These are phyloP conservation scores for Platerodrilus igneus DNA, from an alignment of 2,888 invertebrate species.

Conservation along the genomic window DNA sequence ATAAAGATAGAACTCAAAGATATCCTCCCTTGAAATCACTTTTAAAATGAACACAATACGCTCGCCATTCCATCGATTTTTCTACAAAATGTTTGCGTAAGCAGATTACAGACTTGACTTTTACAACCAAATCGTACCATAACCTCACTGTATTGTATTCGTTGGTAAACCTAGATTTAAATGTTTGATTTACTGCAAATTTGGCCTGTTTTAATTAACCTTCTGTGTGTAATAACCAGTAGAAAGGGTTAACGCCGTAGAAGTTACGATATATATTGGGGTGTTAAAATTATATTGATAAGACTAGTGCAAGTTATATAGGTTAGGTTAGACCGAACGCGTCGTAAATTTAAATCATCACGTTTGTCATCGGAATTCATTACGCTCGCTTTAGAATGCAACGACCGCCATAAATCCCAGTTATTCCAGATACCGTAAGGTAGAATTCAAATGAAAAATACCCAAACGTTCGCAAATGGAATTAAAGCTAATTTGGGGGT, in stretches of 20 bases:
- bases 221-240: too few relatives aligned
- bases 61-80: slow-evolving; percentile 20
- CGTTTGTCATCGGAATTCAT: slow-evolving; percentile 20
- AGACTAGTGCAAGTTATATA: too few relatives aligned
- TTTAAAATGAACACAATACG: slow-evolving; percentile 9
- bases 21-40: slow-evolving; percentile 13
- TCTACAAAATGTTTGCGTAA: slow-evolving; percentile 15
- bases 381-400: slow-evolving; percentile 18
- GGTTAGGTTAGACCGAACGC: too few relatives aligned
- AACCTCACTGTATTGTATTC: too few relatives aligned
- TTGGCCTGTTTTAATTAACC: too few relatives aligned
- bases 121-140: too few relatives aligned
- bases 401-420: slow-evolving; percentile 16
- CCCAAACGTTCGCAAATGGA: slow-evolving; percentile 21
- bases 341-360: slow-evolving; percentile 13
- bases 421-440: slow-evolving; percentile 21
- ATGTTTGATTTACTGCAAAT: too few relatives aligned
- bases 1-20: slow-evolving; percentile 16
- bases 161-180: too few relatives aligned
- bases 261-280: too few relatives aligned
- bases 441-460: slow-evolving; percentile 21
- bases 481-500: slow-evolving; percentile 20
- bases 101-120: too few relatives aligned
- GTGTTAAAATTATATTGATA: too few relatives aligned
- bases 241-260: too few relatives aligned